Percentiles rank a stretch among this genome's conserved stretches.
Conservation (phyloP, 2,888 invertebrate species). For the Charanyca ferruginea region DNA sequence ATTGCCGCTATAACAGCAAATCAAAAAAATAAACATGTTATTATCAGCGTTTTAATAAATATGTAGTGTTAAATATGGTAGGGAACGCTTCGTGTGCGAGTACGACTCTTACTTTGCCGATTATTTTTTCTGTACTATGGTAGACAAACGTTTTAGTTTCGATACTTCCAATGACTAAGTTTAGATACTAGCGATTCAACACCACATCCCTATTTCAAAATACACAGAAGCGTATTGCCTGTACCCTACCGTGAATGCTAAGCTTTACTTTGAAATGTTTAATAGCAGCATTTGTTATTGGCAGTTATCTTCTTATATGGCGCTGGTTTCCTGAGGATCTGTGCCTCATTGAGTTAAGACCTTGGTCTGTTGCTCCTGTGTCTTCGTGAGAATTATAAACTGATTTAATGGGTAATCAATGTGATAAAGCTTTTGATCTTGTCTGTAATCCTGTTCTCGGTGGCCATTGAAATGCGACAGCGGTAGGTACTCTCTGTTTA, state of each 20-base stretch:
- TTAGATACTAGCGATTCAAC: neutral
- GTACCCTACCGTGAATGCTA: constrained; percentile 44
- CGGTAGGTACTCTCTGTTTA: too few species aligned
- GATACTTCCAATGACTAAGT: neutral
- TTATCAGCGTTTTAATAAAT: too few species aligned
- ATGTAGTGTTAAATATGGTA: too few species aligned
- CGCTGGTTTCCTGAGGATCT: constrained; percentile 27
- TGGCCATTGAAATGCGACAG: neutral
- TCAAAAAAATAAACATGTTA: too few species aligned
- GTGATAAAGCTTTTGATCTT: neutral
- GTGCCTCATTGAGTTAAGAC: constrained; percentile 22
- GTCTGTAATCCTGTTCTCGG: neutral
- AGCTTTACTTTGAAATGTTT: constrained; percentile 52
- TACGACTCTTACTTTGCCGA: too few species aligned
- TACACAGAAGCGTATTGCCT: constrained; percentile 72
- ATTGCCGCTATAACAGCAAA: too few species aligned
- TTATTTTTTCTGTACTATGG: neutral
- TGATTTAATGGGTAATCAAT: constrained; percentile 13
- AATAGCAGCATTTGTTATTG: constrained; percentile 41
- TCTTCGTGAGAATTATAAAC: constrained; percentile 24
- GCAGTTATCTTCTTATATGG: constrained; percentile 39
- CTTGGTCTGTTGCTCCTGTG: neutral
- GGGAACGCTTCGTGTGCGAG: too few species aligned
- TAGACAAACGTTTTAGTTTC: neutral
- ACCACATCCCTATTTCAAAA: constrained; percentile 17